These are phyloP conservation scores for Zingel zingel DNA, from an alignment of 2,113 vertebrate genomes.

Conservation along the genomic window DNA sequence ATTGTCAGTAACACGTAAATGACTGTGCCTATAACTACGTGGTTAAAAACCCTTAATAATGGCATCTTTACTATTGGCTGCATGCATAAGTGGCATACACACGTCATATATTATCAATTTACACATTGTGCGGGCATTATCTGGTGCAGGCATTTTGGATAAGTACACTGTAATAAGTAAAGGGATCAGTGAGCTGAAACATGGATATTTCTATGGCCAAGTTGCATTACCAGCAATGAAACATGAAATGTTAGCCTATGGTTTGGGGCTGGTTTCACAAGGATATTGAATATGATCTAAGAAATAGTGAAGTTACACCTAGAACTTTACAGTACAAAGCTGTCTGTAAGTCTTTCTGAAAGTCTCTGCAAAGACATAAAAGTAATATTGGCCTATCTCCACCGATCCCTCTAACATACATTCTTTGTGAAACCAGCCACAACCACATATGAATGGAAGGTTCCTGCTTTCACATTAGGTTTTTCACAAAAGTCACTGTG, in stretches of 20 bases:
- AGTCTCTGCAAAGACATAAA: background rate
- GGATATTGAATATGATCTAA: background rate
- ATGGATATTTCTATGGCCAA: background rate
- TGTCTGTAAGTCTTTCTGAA: background rate
- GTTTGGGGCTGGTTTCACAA: conserved; percentile 29
- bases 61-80: conserved; percentile 40
- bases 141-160: conserved; percentile 22
- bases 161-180: conserved; percentile 12
- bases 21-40: conserved; percentile 35
- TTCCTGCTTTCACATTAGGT: conserved; percentile 25
- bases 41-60: conserved; percentile 32
- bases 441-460: background rate
- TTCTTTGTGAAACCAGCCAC: conserved; percentile 32
- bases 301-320: background rate
- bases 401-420: background rate
- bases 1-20: conserved; percentile 59
- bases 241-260: conserved; percentile 9
- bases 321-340: background rate
- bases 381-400: background rate
- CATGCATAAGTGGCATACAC: conserved; percentile 69
- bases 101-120: conserved; percentile 36
- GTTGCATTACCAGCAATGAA: conserved; percentile 9
- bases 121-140: conserved; percentile 41
- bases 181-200: conserved; percentile 13
- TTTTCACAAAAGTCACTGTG: background rate